Evolutionary conservation across 2,113 vertebrate species (phyloP), one percentile per base, ranked within the genome.

Genomic region (Jacana jacana): DNA sequence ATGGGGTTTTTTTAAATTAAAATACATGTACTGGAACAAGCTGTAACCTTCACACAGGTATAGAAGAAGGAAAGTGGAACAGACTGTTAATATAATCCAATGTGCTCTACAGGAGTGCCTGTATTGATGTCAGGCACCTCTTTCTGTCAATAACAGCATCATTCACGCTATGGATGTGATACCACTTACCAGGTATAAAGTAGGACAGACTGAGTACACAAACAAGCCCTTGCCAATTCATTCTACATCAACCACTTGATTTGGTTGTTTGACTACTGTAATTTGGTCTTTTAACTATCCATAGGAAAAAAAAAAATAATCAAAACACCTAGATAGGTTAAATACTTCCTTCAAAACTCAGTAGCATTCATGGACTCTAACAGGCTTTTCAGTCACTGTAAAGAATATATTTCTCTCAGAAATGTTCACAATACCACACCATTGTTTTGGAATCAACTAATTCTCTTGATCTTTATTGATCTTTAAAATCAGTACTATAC

Each of bases 171-270:
- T 10, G 10, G 10, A 35, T 22, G 24, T 22, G 22, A 44, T 8
- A 76, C 5, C 42, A 51, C 23, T 46, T 46, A 40, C 18, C 39
- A 51, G 0, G 1, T 2, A 55, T 2, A 27, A 24, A 55, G 31
- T 3, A 40, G 31, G 5, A n/a, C 9, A 27, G 4, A 1, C 4
- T 49, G 11, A 5, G 13, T 49, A 39, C 14, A 37, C 13, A 54
- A 54, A 58, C 5, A 55, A 76, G 9, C 51, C 8, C 24, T 60
- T 80, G 49, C 17, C 8, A 86, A 58, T 11, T 22, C 10, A 66
- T 10, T 46, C 42, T 42, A 60, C 9, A 27, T 30, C 82, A 61
- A 11, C 17, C 13, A 17, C 28, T 28, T 57, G 8, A 37, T n/a
- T 37, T 52, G 14, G 18, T 18, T 73, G 7, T 77, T 48, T 61